Evolutionary conservation across 2,113 vertebrate genomes (phyloP).

Genomic region (Sminthopsis crassicaudata): DNA sequence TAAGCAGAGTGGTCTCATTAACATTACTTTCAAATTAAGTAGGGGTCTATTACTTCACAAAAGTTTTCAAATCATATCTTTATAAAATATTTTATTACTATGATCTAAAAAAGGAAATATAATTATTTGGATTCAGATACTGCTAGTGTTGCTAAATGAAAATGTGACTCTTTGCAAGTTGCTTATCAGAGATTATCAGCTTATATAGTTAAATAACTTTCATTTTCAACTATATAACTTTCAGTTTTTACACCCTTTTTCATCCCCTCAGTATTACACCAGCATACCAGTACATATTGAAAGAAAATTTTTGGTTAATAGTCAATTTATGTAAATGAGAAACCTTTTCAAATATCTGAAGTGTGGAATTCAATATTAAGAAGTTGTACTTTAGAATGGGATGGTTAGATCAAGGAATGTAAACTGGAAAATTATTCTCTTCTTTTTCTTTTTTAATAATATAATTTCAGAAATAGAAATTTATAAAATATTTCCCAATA

Average conservation of each 20-base stretch:
- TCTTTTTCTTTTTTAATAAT: neutral
- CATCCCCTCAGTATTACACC: neutral
- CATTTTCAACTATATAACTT: neutral
- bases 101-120: neutral
- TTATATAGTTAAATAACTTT: neutral
- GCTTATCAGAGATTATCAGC: neutral
- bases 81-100: neutral
- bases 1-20: neutral
- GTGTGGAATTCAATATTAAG: neutral
- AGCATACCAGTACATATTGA: neutral
- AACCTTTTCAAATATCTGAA: neutral
- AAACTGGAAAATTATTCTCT: neutral
- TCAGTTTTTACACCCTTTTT: neutral
- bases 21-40: neutral
- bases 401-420: neutral
- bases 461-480: neutral
- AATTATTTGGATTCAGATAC: neutral
- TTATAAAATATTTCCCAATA: constrained; percentile 29
- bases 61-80: neutral
- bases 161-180: neutral
- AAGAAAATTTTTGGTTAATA: neutral
- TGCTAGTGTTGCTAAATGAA: neutral
- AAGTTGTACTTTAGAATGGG: neutral
- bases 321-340: neutral
- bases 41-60: neutral